A percentile compares a stretch with the other conserved stretches of the same genome.
These are phyloP conservation scores for Telmatherina bonti DNA, from an alignment of 2,797 vertebrate genomes.

Conservation along the genomic window DNA sequence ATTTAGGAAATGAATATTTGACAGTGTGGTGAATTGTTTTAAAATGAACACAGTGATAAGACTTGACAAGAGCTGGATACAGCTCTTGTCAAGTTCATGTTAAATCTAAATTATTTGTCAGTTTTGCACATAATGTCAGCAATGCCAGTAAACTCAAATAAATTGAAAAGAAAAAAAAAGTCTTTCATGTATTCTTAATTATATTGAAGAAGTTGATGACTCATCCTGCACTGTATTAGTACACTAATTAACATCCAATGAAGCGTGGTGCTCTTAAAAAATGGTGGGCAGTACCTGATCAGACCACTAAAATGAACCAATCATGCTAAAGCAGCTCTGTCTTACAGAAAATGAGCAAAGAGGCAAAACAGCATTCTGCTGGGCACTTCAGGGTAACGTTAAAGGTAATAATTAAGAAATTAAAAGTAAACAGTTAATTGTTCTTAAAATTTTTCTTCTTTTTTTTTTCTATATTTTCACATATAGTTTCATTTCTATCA, in stretches of 20 bases:
- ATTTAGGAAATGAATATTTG: constrained; percentile 32
- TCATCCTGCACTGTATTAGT: background rate
- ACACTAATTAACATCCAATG: background rate
- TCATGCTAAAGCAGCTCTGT: background rate
- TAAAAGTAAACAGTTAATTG: too few species aligned
- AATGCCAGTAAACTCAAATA: background rate
- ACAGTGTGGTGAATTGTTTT: constrained; percentile 29
- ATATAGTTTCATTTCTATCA: too few species aligned
- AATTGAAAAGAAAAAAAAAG: too few species aligned
- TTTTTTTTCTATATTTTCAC: background rate
- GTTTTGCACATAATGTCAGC: background rate
- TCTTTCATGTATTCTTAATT: too few species aligned
- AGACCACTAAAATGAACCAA: background rate
- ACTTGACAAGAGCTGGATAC: background rate
- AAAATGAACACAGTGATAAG: constrained; percentile 33
- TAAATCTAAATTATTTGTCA: background rate
- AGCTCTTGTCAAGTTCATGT: background rate
- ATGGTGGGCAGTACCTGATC: background rate
- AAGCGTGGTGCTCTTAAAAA: background rate
- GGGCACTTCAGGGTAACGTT: background rate
- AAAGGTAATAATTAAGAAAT: background rate
- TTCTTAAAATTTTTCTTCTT: background rate
- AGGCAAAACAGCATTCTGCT: background rate
- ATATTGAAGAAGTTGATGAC: background rate
- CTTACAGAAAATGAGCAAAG: background rate